Conservation (phyloP, 2,888 invertebrate genomes). For the Apeira syringaria region DNA sequence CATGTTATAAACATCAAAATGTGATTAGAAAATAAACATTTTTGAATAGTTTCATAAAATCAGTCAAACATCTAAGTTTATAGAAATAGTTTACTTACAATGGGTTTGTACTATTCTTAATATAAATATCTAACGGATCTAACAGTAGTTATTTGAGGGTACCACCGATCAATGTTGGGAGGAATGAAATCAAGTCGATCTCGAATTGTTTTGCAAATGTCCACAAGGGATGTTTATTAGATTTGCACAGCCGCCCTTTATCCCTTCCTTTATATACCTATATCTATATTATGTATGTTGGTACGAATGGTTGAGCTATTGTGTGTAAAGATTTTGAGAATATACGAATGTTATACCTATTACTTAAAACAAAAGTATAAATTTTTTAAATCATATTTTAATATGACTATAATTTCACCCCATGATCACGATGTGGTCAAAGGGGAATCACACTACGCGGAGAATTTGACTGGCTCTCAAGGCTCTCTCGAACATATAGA, state of each 20-base stretch:
- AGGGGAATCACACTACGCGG: too few species aligned
- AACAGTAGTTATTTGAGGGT: conserved; percentile 4
- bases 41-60: too few species aligned
- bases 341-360: not conserved
- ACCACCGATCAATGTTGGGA: conserved; percentile 9
- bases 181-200: conserved; percentile 49
- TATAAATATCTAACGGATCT: conserved; percentile 1
- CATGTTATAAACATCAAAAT: too few species aligned
- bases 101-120: not conserved
- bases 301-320: conserved; percentile 4
- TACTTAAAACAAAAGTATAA: too few species aligned
- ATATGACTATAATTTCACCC: too few species aligned
- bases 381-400: too few species aligned
- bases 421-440: too few species aligned
- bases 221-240: conserved; percentile 71
- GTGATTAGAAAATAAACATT: too few species aligned
- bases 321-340: not conserved
- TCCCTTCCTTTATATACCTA: conserved; percentile 42
- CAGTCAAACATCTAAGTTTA: too few species aligned
- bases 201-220: conserved; percentile 67
- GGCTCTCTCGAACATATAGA: too few species aligned
- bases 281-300: conserved; percentile 2
- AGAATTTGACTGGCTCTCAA: too few species aligned
- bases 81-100: too few species aligned
- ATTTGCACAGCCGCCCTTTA: conserved; percentile 54